Evolutionary conservation across 2,888 invertebrate species (phyloP).

Genomic region (Diabrotica balteata): DNA sequence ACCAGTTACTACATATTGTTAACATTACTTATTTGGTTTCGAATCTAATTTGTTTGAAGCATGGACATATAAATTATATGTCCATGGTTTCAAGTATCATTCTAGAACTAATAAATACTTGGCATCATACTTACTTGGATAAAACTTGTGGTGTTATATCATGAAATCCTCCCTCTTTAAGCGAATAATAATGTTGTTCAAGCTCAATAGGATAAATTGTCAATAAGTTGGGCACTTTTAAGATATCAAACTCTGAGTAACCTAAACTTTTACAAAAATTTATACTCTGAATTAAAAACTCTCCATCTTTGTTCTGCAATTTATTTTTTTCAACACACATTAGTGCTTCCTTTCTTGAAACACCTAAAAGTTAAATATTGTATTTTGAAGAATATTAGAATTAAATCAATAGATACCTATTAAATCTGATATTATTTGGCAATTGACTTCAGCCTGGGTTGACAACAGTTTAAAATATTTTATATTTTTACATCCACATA

Average conservation of each 20-base stretch:
- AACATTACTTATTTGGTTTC: too few relatives aligned
- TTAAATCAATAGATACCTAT: slow-evolving; percentile 1
- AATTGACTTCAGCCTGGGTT: slow-evolving; percentile 2
- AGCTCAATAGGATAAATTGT: slow-evolving; percentile 65
- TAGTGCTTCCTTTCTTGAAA: slow-evolving; percentile 30
- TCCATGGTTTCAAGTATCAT: too few relatives aligned
- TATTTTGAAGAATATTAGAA: neutral
- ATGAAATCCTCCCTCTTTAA: slow-evolving; percentile 69
- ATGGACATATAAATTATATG: too few relatives aligned
- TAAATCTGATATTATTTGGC: slow-evolving; percentile 18
- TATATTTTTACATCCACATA: slow-evolving; percentile 10
- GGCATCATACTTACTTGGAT: slow-evolving; percentile 49
- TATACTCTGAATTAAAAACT: slow-evolving; percentile 38
- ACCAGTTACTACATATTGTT: too few relatives aligned
- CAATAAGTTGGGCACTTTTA: slow-evolving; percentile 64
- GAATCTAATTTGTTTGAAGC: too few relatives aligned
- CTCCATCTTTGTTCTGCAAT: slow-evolving; percentile 35
- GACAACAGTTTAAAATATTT: slow-evolving; percentile 9
- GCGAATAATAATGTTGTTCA: slow-evolving; percentile 68
- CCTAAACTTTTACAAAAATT: slow-evolving; percentile 56
- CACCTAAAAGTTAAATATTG: slow-evolving; percentile 21
- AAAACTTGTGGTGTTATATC: slow-evolving; percentile 49
- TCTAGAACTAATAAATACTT: too few relatives aligned
- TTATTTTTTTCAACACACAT: slow-evolving; percentile 36
- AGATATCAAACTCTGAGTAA: slow-evolving; percentile 64